Base-by-base conservation (phyloP, 2,888 invertebrate species). In the Tiphia femorata region DNA sequence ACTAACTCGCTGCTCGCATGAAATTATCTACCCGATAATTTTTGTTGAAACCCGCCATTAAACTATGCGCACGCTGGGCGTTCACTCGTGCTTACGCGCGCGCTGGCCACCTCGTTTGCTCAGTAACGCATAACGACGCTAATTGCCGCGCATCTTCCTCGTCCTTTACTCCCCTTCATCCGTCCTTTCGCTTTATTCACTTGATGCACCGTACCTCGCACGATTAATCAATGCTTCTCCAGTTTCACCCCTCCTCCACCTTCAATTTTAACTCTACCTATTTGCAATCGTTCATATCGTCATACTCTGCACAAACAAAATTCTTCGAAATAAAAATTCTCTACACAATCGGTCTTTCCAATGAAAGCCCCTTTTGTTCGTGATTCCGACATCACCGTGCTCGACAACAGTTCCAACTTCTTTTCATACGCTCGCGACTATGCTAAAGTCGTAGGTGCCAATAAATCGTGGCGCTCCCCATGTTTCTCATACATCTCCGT, bases 11-110 rank as follows among this genome's bases (percentile, higher is more conserved):
- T 57, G 65, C 63, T 64, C 66, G 54, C 70, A 64, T 66, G 72
- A 76, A 77, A 76, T 77, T 77, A 77, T 77, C 69, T 66, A 43
- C 54, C 70, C 76, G 70, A 77, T 77, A 76, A 77, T 77, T 77
- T 77, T 77, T 77, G 71, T 72, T 70, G 72, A 66, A 69, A 65
- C 68, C 62, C 58, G 41, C 64, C 62, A 64, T 67, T 72, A 72
- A 69, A 67, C 43, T 68, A 56, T 56, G 47, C 56, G 58, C 43
- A 60, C 16, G 42, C 3, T 14, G 33, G 12, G 3, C 33, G 8
- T 8, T 41, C 21, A 20, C 14, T 41, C 41, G 8, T 20, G 19
- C 12, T 38, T 60, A 41, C 14, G 16, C 33, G 37, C 10, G 17
- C 21, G 37, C 19, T 12, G 17, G 17, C 20, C 10, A 33, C 14